Conservation (phyloP, 2,888 invertebrate genomes). For the Meiosimyza decipiens region DNA sequence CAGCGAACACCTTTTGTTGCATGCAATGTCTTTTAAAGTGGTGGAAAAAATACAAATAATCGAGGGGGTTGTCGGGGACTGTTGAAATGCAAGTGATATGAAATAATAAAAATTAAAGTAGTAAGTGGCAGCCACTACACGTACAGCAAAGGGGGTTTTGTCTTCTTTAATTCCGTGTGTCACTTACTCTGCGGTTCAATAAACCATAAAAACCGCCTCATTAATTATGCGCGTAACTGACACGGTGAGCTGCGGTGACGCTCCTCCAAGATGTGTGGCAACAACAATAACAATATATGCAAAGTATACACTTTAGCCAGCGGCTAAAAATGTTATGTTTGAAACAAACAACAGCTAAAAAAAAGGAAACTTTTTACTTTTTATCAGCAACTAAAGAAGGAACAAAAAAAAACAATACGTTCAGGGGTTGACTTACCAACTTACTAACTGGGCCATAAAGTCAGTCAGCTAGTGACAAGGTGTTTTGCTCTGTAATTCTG, state of each 20-base stretch:
- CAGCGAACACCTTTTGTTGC: slow-evolving; percentile 10
- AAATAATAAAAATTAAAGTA: too few relatives aligned
- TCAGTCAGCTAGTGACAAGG: slow-evolving; percentile 22
- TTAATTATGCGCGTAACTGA: slow-evolving; percentile 64
- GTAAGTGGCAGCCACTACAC: too few relatives aligned
- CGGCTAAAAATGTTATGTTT: background rate
- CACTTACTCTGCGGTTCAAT: slow-evolving; percentile 58
- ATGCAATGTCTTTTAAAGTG: background rate
- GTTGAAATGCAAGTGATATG: too few relatives aligned
- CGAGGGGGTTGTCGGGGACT: background rate
- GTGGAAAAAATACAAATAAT: background rate
- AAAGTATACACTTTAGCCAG: slow-evolving; percentile 14
- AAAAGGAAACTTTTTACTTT: slow-evolving; percentile 9
- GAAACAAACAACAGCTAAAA: too few relatives aligned
- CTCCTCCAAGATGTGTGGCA: slow-evolving; percentile 41
- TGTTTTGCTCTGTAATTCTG: background rate
- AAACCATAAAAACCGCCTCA: slow-evolving; percentile 64
- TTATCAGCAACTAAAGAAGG: slow-evolving; percentile 7
- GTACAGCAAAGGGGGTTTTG: background rate
- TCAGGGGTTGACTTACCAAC: slow-evolving; percentile 25
- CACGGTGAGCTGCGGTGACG: slow-evolving; percentile 44
- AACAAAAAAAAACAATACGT: background rate
- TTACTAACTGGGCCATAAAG: slow-evolving; percentile 34
- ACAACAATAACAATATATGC: slow-evolving; percentile 5
- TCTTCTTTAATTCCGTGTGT: slow-evolving; percentile 13